phyloP scores from a whole-genome alignment of 2,888 invertebrate genomes.

The Microctonus aethiopoides region DNA sequence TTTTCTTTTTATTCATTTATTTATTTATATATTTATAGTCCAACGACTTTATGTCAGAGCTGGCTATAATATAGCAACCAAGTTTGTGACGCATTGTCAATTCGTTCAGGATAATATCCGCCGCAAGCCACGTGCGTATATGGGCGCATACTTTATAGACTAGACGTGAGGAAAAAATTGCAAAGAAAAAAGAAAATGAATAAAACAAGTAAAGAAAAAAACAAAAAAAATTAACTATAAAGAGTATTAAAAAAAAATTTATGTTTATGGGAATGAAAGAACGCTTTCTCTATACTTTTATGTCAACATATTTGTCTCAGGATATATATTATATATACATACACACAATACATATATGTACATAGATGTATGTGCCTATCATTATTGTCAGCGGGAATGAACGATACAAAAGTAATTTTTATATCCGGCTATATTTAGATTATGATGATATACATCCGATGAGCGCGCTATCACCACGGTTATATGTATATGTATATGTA shows the following conservation, averaged over 20 bases:
- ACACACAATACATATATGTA: too few relatives aligned
- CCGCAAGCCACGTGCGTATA: not conserved
- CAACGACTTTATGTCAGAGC: not conserved
- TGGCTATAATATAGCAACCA: slow-evolving; percentile 12
- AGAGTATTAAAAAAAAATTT: not conserved
- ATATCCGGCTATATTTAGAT: slow-evolving; percentile 35
- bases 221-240: not conserved
- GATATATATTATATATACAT: too few relatives aligned
- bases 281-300: slow-evolving; percentile 14
- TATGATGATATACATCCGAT: slow-evolving; percentile 28
- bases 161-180: not conserved
- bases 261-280: not conserved
- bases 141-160: not conserved
- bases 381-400: not conserved
- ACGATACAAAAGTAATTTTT: slow-evolving; percentile 20
- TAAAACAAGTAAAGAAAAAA: not conserved
- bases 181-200: not conserved
- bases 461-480: slow-evolving; percentile 29
- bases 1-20: not conserved
- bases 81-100: slow-evolving; percentile 15
- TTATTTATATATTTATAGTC: not conserved
- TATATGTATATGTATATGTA: slow-evolving; percentile 15
- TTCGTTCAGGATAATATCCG: slow-evolving; percentile 15
- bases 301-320: slow-evolving; percentile 12
- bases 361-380: not conserved